A percentile compares a stretch with the other conserved stretches of the same genome.
Conservation (phyloP, 2,113 vertebrate species). For the Notiomystis cincta region DNA sequence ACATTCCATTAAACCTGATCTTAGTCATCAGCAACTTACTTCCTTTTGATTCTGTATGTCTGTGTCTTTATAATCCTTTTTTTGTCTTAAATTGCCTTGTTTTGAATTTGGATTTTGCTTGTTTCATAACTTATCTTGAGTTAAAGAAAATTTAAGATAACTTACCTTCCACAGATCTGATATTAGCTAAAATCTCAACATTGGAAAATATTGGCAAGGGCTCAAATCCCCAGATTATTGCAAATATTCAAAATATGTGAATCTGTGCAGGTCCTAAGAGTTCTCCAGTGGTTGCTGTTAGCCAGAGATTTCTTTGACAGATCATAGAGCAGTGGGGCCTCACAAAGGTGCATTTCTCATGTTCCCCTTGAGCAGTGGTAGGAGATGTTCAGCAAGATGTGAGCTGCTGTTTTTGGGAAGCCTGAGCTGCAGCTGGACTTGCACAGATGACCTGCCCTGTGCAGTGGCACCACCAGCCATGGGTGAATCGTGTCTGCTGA, state of each 20-base stretch:
- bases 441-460: fast-evolving
- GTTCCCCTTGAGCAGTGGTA: background rate
- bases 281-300: background rate
- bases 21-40: background rate
- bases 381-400: background rate
- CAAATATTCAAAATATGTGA: background rate
- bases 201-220: background rate
- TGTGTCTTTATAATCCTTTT: background rate
- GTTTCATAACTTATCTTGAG: background rate
- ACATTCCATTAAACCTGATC: background rate
- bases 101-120: background rate
- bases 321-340: background rate
- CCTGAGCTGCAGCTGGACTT: background rate
- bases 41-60: background rate
- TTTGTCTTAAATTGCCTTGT: background rate
- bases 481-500: background rate
- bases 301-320: background rate
- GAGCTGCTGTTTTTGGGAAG: background rate
- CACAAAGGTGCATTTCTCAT: background rate
- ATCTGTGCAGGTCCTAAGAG: background rate
- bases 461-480: background rate
- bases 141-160: background rate
- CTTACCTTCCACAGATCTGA: background rate
- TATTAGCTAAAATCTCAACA: background rate
- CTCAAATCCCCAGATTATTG: background rate